Evolutionary conservation across 1,140 invertebrate species (phyloP), one percentile per base, ranked within the genome.

Genomic region (Aphelinus atriplicis): DNA sequence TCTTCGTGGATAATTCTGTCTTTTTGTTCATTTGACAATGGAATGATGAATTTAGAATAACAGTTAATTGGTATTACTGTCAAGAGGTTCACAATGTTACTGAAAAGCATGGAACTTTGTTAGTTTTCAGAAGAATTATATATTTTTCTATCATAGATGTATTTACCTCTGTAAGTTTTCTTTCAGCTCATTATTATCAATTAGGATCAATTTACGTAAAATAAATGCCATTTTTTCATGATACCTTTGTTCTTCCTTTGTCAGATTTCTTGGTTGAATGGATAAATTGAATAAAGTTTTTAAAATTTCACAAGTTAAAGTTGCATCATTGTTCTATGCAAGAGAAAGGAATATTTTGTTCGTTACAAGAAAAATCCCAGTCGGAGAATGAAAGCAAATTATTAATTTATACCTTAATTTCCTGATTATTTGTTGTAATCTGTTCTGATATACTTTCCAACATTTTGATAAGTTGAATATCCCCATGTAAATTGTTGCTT

Each of bases 201-300:
- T 91, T 43, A 94, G 84, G 0, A 98, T 85, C 53, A 97, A 86
- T 73, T 91, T 91, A 61, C 92, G 91, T 42, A 97, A 88, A 69
- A 95, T 91, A 60, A 89, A 89, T 53, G 94, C 92, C 62, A 97
- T 84, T 75, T 93, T 90, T 78, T 93, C 87, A 81, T 92, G 93
- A 82, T 93, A 92, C 1, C 92, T 91, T 79, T 94, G 91, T 81
- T 95, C 92, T 78, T 93, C 92, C 81, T 94, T 90, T 73, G 89
- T 89, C 26, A 84, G 80, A 48, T 88, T 84, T 5, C 88, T 84
- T 47, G 85, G 83, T 9, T 88, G 83, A 76, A 90, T 88, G 60
- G 88, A 86, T 73, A 98, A 86, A 85, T 97, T 98, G 84, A 97
- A 98, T 73, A 98, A 89, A 9, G 94, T 92, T 88, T 98, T 98